Evolutionary conservation across 2,797 vertebrate species (phyloP).

Genomic region (Kryptolebias ocellatus): DNA sequence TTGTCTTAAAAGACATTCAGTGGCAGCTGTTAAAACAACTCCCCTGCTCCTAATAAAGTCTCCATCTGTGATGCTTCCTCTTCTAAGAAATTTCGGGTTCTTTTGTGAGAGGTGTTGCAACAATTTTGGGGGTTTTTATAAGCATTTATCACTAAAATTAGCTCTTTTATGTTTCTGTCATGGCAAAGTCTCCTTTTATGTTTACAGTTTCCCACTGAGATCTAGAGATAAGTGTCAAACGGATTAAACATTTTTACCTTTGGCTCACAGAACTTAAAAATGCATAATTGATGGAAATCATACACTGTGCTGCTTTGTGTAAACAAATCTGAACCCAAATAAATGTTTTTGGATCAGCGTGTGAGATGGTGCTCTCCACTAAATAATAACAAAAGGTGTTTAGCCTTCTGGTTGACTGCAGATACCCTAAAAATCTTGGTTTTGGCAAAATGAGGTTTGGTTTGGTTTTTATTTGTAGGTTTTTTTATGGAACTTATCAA

Average conservation of each 20-base stretch:
- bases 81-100: constrained; percentile 19
- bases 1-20: constrained; percentile 54
- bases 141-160: not conserved
- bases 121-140: not conserved
- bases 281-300: not conserved
- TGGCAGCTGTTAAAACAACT: constrained; percentile 74
- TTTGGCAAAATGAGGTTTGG: not conserved
- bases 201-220: not conserved
- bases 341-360: not conserved
- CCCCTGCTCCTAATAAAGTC: constrained; percentile 17
- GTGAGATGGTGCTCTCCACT: too few relatives aligned
- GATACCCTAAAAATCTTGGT: not conserved
- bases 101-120: not conserved
- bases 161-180: too few relatives aligned
- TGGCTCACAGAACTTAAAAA: not conserved
- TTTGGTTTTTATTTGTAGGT: not conserved
- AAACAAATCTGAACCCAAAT: not conserved
- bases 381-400: not conserved
- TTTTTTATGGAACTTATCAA: too few relatives aligned
- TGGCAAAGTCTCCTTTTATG: not conserved
- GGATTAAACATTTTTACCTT: too few relatives aligned
- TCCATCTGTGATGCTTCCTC: constrained; percentile 25
- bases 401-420: not conserved
- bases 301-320: not conserved
- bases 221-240: not conserved